A percentile compares a stretch with the other conserved stretches of the same genome.
Evolutionary conservation across 2,797 vertebrate genomes (phyloP).

Genomic region (Channa striata): DNA sequence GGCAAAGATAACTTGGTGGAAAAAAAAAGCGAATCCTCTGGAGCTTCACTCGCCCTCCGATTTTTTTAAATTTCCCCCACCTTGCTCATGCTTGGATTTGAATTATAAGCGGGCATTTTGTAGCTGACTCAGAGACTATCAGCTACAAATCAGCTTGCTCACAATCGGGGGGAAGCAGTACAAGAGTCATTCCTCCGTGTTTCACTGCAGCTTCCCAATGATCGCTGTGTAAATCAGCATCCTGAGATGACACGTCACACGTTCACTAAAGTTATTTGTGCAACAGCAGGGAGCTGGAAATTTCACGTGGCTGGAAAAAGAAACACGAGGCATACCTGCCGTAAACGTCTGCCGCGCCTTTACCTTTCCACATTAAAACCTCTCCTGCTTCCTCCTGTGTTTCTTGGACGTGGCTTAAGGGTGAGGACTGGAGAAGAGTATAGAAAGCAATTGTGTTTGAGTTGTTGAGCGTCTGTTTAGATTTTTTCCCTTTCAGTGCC

Average conservation of each 20-base stretch:
- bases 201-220: conserved; percentile 26
- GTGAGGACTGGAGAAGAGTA: conserved; percentile 30
- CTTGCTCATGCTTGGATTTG: conserved; percentile 17
- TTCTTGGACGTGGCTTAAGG: conserved; percentile 36
- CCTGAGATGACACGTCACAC: conserved; percentile 49
- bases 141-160: conserved; percentile 40
- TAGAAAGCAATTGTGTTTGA: conserved; percentile 69
- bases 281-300: conserved; percentile 65
- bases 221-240: conserved; percentile 41
- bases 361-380: conserved; percentile 66
- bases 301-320: conserved; percentile 75
- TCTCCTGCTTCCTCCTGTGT: conserved; percentile 25
- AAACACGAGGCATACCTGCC: conserved; percentile 73
- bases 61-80: conserved; percentile 13
- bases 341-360: conserved; percentile 49
- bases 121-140: conserved; percentile 53
- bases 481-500: conserved; percentile 46
- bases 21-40: conserved; percentile 35
- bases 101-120: conserved; percentile 13
- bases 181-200: conserved; percentile 13
- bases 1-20: conserved; percentile 66
- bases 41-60: conserved; percentile 53
- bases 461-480: conserved; percentile 71
- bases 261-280: conserved; percentile 52
- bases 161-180: conserved; percentile 22